Evolutionary conservation across 2,888 invertebrate genomes (phyloP).

Genomic region (Heterodera filipjevi): DNA sequence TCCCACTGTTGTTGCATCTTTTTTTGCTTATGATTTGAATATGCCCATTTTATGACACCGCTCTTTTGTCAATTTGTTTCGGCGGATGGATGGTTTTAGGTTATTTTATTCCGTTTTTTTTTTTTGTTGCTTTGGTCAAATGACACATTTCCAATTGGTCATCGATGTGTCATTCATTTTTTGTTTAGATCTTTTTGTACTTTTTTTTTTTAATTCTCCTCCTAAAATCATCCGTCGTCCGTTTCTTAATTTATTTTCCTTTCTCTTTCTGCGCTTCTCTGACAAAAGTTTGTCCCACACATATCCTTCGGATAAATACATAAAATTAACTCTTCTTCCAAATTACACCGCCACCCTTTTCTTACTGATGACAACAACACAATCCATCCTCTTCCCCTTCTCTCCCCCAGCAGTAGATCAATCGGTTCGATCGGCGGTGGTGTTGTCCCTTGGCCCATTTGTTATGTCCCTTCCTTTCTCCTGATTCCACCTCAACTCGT

Average conservation of each 20-base stretch:
- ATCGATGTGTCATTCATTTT: no score
- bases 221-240: no score
- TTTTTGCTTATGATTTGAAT: no score
- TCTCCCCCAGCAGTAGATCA: background rate
- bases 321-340: background rate
- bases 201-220: background rate
- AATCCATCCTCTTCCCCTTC: background rate
- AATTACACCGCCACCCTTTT: background rate
- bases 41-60: no score
- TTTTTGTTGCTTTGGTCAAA: no score
- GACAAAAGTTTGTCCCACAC: background rate
- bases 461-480: background rate
- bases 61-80: no score
- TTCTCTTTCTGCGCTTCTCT: background rate
- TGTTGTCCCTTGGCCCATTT: constrained; percentile 12
- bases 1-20: background rate
- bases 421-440: constrained; percentile 11
- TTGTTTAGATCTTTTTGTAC: background rate
- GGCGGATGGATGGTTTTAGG: no score
- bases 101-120: no score
- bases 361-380: constrained; percentile 3
- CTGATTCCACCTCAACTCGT: constrained; percentile 5
- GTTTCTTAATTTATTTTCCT: background rate
- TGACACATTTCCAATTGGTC: no score
- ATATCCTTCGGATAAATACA: background rate